A percentile compares a stretch with the other conserved stretches of the same genome.
Evolutionary conservation across 2,113 vertebrate species (phyloP).

Genomic region (Melanerpes aurifrons): DNA sequence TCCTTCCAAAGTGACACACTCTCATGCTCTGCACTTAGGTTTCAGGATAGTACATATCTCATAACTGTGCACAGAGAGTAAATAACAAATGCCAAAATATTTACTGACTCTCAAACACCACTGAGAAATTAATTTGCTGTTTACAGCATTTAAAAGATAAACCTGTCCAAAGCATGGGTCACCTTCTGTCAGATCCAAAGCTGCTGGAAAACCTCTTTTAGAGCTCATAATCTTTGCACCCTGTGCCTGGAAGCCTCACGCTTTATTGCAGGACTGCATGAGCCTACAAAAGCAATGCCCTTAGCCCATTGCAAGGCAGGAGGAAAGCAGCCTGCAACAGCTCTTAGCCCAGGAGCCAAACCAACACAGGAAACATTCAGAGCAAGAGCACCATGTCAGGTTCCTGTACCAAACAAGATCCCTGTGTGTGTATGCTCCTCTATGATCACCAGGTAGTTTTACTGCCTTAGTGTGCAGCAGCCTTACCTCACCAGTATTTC

Average conservation of each 20-base stretch:
- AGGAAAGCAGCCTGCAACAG: not conserved
- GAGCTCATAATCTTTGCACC: not conserved
- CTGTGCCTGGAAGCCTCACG: not conserved
- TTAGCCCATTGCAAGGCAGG: constrained; percentile 14
- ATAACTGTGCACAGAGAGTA: no score
- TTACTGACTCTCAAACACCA: not conserved
- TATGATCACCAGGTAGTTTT: not conserved
- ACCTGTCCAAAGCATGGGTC: not conserved
- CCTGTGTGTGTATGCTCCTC: not conserved
- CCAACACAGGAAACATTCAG: not conserved
- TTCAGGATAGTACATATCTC: not conserved
- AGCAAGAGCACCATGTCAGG: not conserved
- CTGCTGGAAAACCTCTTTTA: not conserved
- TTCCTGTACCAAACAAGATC: not conserved
- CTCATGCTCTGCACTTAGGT: not conserved
- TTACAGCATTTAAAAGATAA: not conserved
- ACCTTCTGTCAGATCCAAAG: constrained; percentile 15
- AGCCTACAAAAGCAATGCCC: not conserved
- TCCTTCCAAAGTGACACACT: not conserved
- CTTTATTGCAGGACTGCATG: not conserved
- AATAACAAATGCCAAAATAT: not conserved
- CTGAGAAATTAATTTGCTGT: not conserved
- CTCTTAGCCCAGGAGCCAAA: not conserved
- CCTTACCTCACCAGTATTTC: not conserved
- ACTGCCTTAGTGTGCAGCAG: not conserved